These are phyloP conservation scores for Dryobotodes eremita DNA, from an alignment of 2,888 invertebrate genomes.

Conservation along the genomic window DNA sequence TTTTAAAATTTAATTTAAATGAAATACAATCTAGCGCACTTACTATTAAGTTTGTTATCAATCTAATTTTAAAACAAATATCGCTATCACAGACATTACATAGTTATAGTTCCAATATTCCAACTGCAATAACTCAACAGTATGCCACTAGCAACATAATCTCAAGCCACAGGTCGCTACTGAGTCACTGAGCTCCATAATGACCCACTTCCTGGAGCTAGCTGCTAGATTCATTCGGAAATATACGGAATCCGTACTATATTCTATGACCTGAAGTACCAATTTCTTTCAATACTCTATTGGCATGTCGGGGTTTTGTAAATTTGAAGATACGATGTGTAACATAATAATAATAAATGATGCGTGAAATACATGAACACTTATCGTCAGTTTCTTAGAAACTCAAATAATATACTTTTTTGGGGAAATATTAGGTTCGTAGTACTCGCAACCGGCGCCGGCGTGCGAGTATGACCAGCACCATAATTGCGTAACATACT, in stretches of 20 bases:
- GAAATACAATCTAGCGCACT: too few relatives aligned
- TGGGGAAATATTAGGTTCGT: neutral
- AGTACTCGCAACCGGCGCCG: too few relatives aligned
- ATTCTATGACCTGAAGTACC: slow-evolving; percentile 6
- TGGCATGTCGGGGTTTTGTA: neutral
- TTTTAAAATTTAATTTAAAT: too few relatives aligned
- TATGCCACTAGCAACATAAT: neutral
- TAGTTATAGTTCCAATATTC: neutral
- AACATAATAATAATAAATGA: neutral
- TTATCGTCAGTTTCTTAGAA: neutral
- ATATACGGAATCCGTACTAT: slow-evolving; percentile 1
- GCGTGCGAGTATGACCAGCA: neutral
- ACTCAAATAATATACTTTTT: neutral
- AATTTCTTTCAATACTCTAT: slow-evolving; percentile 28
- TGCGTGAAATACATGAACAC: neutral
- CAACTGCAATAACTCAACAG: neutral
- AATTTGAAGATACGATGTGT: neutral
- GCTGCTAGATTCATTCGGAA: slow-evolving; percentile 22
- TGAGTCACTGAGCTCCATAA: slow-evolving; percentile 45
- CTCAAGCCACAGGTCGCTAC: slow-evolving; percentile 41
- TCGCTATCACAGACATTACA: neutral
- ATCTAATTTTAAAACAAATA: too few relatives aligned
- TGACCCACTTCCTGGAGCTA: slow-evolving; percentile 48
- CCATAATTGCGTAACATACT: neutral
- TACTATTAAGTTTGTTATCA: too few relatives aligned